Evolutionary conservation across 1,140 invertebrate genomes (phyloP).

Genomic region (Aricia agestis): DNA sequence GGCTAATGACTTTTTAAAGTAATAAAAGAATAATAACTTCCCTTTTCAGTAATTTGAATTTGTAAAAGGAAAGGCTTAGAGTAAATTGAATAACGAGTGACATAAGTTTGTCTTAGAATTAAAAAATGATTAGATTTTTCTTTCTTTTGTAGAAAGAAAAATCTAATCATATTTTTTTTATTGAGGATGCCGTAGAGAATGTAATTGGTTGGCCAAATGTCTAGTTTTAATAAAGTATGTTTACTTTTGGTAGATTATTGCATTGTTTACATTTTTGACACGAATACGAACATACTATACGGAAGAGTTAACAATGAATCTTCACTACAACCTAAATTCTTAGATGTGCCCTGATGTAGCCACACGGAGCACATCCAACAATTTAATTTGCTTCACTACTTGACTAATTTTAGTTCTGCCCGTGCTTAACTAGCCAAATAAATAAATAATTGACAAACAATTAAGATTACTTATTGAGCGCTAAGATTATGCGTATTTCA

Average conservation of each 20-base stretch:
- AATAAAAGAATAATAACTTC: background rate
- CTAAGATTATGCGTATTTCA: background rate
- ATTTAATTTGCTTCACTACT: background rate
- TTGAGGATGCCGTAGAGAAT: too few relatives aligned
- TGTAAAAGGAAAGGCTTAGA: too few relatives aligned
- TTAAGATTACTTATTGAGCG: background rate
- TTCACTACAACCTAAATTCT: background rate
- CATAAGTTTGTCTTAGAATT: too few relatives aligned
- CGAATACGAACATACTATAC: background rate
- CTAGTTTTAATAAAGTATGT: too few relatives aligned
- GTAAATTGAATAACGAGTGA: too few relatives aligned
- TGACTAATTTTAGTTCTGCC: background rate
- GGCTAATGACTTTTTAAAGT: too few relatives aligned
- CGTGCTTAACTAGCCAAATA: slow-evolving; percentile 4
- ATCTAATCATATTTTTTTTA: too few relatives aligned
- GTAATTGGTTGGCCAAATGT: too few relatives aligned
- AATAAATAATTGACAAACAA: slow-evolving; percentile 9
- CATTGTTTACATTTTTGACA: background rate
- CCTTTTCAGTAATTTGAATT: too few relatives aligned
- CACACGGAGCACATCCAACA: background rate
- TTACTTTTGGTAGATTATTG: background rate
- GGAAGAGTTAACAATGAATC: slow-evolving; percentile 8
- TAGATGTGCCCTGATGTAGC: background rate
- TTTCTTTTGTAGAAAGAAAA: too few relatives aligned
- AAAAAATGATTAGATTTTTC: too few relatives aligned